Percentiles rank a stretch among this genome's conserved stretches.
Conservation (phyloP, 2,113 vertebrate species). For the Corvus cornix region DNA sequence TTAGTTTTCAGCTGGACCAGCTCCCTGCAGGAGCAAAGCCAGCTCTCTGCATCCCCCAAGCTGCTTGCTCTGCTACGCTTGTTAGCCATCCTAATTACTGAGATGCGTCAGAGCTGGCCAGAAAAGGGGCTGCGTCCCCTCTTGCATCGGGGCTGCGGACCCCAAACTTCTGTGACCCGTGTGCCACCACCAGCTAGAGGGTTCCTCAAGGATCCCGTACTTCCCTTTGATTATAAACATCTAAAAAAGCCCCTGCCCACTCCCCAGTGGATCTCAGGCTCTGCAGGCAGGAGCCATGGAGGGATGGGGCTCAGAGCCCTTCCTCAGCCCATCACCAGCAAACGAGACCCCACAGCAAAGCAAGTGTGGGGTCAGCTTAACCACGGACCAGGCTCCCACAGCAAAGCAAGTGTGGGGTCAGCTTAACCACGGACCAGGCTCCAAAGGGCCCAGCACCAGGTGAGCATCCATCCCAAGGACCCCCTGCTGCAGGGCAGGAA, state of each 20-base stretch:
- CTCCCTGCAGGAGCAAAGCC: background rate
- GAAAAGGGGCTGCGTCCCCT: background rate
- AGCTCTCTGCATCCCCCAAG: background rate
- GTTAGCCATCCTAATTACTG: background rate
- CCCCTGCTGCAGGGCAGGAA: background rate
- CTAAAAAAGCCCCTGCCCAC: fast-evolving
- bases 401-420: background rate
- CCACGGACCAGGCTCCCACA: background rate
- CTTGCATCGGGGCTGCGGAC: fast-evolving
- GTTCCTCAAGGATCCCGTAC: background rate
- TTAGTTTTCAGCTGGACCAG: background rate
- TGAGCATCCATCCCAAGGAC: background rate
- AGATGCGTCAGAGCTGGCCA: background rate
- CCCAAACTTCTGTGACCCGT: background rate
- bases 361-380: background rate
- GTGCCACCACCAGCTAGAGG: background rate
- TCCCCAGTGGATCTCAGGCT: background rate
- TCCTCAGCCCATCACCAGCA: background rate
- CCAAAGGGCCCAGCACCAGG: fast-evolving
- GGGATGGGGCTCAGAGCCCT: background rate
- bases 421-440: background rate
- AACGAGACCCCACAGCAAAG: background rate
- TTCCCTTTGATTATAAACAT: background rate
- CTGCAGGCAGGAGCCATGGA: background rate
- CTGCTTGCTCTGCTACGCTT: background rate